A percentile compares a stretch with the other conserved stretches of the same genome.
These are phyloP conservation scores for Eulithis testata DNA, from an alignment of 2,888 invertebrate genomes.

Conservation along the genomic window DNA sequence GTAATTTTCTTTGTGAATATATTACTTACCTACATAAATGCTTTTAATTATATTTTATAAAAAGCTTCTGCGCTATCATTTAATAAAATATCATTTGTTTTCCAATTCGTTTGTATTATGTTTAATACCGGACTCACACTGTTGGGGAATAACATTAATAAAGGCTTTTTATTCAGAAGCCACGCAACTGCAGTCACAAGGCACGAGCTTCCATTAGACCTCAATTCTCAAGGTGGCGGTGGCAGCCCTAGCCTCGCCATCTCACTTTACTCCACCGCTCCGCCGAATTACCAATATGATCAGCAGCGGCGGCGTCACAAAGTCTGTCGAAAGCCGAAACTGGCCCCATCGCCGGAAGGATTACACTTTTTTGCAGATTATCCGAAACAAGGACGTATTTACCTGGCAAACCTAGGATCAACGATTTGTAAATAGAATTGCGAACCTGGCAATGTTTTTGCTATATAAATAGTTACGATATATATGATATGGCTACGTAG, in stretches of 20 bases:
- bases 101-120: too few species aligned
- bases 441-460: background rate
- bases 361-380: constrained; percentile 78
- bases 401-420: constrained; percentile 51
- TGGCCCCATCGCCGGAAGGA: constrained; percentile 70
- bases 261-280: constrained; percentile 58
- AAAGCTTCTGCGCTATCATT: too few species aligned
- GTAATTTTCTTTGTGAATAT: too few species aligned
- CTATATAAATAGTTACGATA: background rate
- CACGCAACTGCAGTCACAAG: too few species aligned
- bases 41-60: too few species aligned
- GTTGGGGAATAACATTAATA: too few species aligned
- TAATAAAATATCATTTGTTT: too few species aligned
- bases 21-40: too few species aligned
- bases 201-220: too few species aligned
- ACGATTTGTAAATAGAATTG: constrained; percentile 34
- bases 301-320: constrained; percentile 76
- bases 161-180: too few species aligned
- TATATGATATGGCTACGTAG: too few species aligned
- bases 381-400: constrained; percentile 61
- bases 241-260: constrained; percentile 66
- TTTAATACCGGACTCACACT: too few species aligned
- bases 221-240: constrained; percentile 29
- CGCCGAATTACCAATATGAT: constrained; percentile 71
- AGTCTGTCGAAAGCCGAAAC: constrained; percentile 74